A percentile compares a stretch with the other conserved stretches of the same genome.
Evolutionary conservation across 2,113 vertebrate genomes (phyloP).

Genomic region (Vulpes vulpes): DNA sequence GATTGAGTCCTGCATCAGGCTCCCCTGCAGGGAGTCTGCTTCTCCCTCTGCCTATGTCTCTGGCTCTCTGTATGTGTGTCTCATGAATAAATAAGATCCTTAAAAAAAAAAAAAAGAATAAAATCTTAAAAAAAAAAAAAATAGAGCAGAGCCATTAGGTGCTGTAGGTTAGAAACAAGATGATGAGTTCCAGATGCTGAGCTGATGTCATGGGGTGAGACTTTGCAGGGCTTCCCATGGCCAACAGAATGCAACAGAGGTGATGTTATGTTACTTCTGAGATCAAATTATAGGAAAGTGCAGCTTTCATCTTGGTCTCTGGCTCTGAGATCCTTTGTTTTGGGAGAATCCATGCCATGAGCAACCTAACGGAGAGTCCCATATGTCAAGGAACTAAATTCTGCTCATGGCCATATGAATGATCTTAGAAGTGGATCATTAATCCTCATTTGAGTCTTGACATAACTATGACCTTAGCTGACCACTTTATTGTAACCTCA

Average conservation of each 20-base stretch:
- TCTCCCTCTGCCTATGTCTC: too few relatives aligned
- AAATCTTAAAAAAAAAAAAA: background rate
- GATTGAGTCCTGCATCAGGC: too few relatives aligned
- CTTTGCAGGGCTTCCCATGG: background rate
- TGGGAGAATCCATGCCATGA: background rate
- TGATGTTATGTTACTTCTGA: background rate
- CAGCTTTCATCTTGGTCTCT: background rate
- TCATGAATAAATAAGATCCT: too few relatives aligned
- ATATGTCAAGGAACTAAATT: background rate
- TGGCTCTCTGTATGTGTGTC: too few relatives aligned
- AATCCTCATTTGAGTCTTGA: background rate
- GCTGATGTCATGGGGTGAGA: background rate
- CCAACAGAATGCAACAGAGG: background rate
- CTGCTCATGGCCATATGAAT: background rate
- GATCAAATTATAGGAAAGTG: background rate
- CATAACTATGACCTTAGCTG: background rate
- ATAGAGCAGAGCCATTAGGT: background rate
- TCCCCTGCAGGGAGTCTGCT: too few relatives aligned
- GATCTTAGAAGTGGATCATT: background rate
- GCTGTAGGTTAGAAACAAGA: background rate
- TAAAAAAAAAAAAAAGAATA: background rate
- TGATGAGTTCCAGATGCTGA: background rate
- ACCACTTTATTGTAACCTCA: background rate
- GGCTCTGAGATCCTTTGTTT: background rate
- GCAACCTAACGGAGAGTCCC: background rate